Evolutionary conservation across 2,113 vertebrate species (phyloP).

Genomic region (Pavo muticus): DNA sequence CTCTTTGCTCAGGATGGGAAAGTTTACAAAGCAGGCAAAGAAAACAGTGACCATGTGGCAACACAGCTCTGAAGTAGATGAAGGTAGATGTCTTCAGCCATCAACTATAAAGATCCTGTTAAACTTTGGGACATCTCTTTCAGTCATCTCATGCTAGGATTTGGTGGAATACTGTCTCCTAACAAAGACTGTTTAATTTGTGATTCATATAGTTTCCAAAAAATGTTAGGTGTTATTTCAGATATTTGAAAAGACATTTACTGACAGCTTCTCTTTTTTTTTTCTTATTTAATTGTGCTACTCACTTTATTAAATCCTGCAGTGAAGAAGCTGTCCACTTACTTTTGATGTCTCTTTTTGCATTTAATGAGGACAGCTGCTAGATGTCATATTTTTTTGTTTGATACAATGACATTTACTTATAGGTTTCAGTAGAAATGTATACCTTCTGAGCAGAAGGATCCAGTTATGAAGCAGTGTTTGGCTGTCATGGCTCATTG

Average conservation of each 20-base stretch:
- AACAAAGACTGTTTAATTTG: neutral
- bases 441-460: neutral
- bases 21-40: neutral
- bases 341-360: neutral
- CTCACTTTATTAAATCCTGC: conserved; percentile 34
- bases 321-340: conserved; percentile 1
- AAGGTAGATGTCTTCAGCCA: neutral
- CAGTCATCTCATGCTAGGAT: neutral
- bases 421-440: neutral
- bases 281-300: neutral
- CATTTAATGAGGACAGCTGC: conserved; percentile 22
- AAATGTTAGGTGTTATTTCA: neutral
- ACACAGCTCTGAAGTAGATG: neutral
- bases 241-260: neutral
- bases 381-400: conserved; percentile 12
- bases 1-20: neutral
- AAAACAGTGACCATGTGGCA: neutral
- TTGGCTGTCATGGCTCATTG: neutral
- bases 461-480: neutral
- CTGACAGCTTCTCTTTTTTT: neutral
- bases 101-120: neutral
- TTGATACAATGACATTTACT: conserved; percentile 28
- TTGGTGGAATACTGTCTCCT: neutral
- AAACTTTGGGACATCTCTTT: neutral
- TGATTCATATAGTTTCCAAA: neutral